Evolutionary conservation across 2,888 invertebrate genomes (phyloP), one percentile per base, ranked within the genome.

Genomic region (Ethmia dodecea): DNA sequence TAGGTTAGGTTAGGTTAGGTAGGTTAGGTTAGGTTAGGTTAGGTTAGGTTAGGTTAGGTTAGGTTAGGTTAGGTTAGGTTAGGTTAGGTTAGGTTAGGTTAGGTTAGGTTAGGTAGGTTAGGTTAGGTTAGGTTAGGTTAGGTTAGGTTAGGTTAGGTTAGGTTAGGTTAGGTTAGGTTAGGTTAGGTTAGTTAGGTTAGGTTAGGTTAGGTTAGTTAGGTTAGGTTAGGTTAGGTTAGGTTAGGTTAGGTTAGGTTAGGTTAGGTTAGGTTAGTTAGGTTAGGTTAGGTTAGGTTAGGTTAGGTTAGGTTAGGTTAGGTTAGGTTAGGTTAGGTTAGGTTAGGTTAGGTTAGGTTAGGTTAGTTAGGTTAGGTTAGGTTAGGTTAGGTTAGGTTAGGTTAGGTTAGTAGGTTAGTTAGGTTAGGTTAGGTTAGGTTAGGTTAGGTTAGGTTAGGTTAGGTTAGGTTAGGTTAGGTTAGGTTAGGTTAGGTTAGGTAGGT

Each of bases 21-120:
- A 39, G 42, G 46, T 43, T 43, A 43, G 45, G 45, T 43, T 42
- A 42, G 40, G 42, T 42, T 40, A 38, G 34, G 38, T 30, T 30
- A 34, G 40, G 40, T 37, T 33, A 37, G 37, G 40, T 37, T 37
- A 36, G 40, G 40, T 33, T 33, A 37, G 40, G 40, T 36, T 36
- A 37, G 40, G 40, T 37, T 37, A 36, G 43, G 43, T 40, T 42
- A 43, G 45, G 43, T 42, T 42, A 43, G 45, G 43, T 42, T 42
- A 43, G 41, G 43, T 42, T 43, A 45, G 42, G 45, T 45, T 45
- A 42, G 45, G 45, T 45, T 45, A 45, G 45, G 45, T 45, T 45
- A 42, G 44, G 39, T 39, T 33, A 27, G 33, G 33, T 33, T 33
- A 33, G 33, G 33, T 33, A 27, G 33, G 33, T 33, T 33, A 33